Conservation (phyloP, 1,140 invertebrate species). For the Brachionus asplanchnoidis region DNA sequence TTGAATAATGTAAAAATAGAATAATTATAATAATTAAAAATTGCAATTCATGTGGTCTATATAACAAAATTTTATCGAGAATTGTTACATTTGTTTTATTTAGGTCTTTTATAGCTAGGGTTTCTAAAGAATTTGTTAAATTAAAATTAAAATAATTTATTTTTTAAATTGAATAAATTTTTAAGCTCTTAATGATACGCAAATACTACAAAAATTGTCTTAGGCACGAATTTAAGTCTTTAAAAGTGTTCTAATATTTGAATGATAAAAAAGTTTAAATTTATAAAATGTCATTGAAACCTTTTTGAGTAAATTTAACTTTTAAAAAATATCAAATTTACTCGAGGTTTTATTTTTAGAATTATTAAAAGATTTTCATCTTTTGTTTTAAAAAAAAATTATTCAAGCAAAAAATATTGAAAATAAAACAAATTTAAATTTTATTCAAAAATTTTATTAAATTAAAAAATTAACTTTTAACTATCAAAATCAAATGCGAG, state of each 20-base stretch:
- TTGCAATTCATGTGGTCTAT: not conserved
- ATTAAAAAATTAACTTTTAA: no score
- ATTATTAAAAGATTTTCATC: not conserved
- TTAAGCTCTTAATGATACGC: not conserved
- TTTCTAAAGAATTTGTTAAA: not conserved
- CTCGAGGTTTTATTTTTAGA: not conserved
- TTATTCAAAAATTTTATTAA: no score
- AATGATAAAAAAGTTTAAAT: not conserved
- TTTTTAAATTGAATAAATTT: conserved; percentile 9
- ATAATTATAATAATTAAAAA: not conserved
- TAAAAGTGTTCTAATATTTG: not conserved
- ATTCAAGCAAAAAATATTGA: no score
- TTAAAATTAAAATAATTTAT: conserved; percentile 21
- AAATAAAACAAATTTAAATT: no score
- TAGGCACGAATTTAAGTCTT: not conserved
- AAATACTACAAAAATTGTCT: not conserved
- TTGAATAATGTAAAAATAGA: not conserved
- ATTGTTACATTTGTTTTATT: not conserved
- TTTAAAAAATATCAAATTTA: not conserved
- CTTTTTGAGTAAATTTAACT: not conserved
- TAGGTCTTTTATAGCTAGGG: not conserved
- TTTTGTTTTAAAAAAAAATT: not conserved
- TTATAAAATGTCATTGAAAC: not conserved
- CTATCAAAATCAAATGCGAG: no score
- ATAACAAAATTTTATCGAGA: not conserved